Base-by-base conservation (phyloP, 2,113 vertebrate genomes). In the Cricetomys ansorgei region DNA sequence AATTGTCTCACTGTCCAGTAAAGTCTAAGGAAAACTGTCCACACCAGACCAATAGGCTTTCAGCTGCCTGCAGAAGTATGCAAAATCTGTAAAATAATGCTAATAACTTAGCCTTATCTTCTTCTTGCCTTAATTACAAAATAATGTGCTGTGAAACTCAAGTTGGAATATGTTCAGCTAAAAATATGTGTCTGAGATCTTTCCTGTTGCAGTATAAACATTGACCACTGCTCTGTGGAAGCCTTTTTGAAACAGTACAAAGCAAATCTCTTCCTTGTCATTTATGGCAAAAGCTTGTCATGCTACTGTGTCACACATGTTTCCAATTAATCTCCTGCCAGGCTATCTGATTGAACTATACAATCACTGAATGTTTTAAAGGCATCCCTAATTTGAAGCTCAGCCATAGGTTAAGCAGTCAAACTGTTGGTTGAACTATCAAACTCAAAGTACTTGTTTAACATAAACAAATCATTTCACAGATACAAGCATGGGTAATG, bases 241-340 rank as follows among this genome's bases (percentile, higher is more conserved):
- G 3, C 40, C 27, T 59, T 40, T 91, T 25, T 5, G 8, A 73
- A 72, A 19, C 17, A 69, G 31, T 50, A 64, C 55, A 85, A 76
- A 84, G n/a, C 16, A 62, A 94, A 93, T 95, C 31, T 5, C 7
- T 85, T 88, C 17, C 45, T 86, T 15, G 65, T 79, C 37, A 43
- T 94, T 69, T 23, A 59, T 25, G n/a, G 43, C 31, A 64, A 69
- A 69, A 48, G 9, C 65, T 79, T 23, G 45, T 3, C 48, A 92
- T 65, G 40, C 69, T 93, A 87, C 92, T 70, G 87, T 92, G 85
- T 79, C 90, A 94, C 92, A 87, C 45, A 86, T 96, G 93, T 92
- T 97, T 94, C 94, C 90, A 97, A 89, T 97, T 96, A 97, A 95
- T 97, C 93, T 96, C 95, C 96, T 97, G 85, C 92, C 87, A 97